phyloP scores from a whole-genome alignment of 2,797 vertebrate genomes.

The Meriones psammophilus region DNA sequence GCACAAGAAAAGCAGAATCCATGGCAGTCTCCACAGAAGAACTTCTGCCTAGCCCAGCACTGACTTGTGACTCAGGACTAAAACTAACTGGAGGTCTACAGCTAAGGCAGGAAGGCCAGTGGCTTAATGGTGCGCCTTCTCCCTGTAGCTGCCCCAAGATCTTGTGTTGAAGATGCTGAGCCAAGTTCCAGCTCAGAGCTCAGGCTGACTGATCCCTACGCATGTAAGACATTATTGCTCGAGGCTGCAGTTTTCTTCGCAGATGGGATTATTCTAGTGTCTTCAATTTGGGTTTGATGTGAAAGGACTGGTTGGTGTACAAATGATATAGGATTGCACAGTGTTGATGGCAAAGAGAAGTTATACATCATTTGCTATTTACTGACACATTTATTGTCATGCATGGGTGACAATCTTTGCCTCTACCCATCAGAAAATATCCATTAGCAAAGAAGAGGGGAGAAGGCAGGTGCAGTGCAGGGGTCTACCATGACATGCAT shows the following conservation, averaged over 20 bases:
- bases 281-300: slow-evolving; percentile 4
- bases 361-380: not conserved
- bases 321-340: not conserved
- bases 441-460: not conserved
- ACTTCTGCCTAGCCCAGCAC: not conserved
- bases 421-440: not conserved
- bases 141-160: not conserved
- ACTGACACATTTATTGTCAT: not conserved
- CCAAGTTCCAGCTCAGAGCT: not conserved
- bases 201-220: not conserved
- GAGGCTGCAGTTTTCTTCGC: not conserved
- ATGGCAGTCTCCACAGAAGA: not conserved
- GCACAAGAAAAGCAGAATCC: not conserved
- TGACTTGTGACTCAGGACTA: not conserved
- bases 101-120: not conserved
- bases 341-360: not conserved
- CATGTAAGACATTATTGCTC: not conserved
- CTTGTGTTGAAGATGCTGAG: not conserved
- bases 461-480: accelerated
- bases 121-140: not conserved
- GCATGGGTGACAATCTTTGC: not conserved
- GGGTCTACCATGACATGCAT: not conserved
- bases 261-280: not conserved
- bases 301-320: not conserved
- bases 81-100: not conserved